These are phyloP conservation scores for Ditula angustiorana DNA, from an alignment of 2,888 invertebrate species.

Conservation along the genomic window DNA sequence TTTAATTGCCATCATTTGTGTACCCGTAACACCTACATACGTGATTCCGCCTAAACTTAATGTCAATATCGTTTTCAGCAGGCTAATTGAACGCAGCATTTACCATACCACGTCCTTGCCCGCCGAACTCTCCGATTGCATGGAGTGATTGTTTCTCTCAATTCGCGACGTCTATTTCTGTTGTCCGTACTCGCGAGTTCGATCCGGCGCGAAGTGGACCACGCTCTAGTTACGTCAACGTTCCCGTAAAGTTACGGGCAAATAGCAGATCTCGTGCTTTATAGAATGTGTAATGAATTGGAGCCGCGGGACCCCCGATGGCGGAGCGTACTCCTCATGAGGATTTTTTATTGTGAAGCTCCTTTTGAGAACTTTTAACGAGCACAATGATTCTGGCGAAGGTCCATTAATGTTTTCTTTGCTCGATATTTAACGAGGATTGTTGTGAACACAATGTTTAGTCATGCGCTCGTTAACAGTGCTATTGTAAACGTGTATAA, in stretches of 20 bases:
- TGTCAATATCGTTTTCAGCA: conserved; percentile 15
- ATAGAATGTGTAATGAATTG: neutral
- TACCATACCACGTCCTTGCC: conserved; percentile 30
- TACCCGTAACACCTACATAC: no score
- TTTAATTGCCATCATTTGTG: no score
- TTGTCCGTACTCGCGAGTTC: conserved; percentile 13
- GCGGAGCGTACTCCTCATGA: neutral
- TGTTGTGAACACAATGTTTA: conserved; percentile 26
- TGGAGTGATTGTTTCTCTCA: conserved; percentile 40
- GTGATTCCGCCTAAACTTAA: no score
- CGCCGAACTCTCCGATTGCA: conserved; percentile 14
- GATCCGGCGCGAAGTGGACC: conserved; percentile 32
- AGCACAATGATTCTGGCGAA: conserved; percentile 11
- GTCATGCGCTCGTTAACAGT: conserved; percentile 34
- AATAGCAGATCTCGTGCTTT: conserved; percentile 8
- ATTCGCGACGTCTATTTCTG: conserved; percentile 35
- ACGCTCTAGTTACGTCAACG: conserved; percentile 34
- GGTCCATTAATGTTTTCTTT: conserved; percentile 21
- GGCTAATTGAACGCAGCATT: conserved; percentile 25
- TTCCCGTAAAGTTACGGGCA: conserved; percentile 24
- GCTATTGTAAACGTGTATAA: conserved; percentile 21
- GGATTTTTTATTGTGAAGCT: neutral
- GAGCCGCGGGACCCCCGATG: neutral
- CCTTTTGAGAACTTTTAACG: conserved; percentile 15
- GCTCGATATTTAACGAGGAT: conserved; percentile 18